Conservation (phyloP, 2,113 vertebrate genomes). For the Pagrus major region DNA sequence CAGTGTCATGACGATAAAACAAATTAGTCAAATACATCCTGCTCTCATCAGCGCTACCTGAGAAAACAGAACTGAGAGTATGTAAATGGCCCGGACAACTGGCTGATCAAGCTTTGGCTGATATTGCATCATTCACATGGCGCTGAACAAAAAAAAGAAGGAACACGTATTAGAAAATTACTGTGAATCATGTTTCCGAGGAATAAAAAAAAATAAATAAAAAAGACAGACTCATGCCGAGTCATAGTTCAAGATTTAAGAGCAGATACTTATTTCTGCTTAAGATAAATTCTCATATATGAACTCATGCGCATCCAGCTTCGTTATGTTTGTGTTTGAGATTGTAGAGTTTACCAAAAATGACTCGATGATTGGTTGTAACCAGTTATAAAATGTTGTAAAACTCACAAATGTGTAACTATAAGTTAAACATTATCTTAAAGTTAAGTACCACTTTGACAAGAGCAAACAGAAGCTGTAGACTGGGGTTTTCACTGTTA, state of each 20-base stretch:
- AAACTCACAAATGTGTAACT: slow-evolving; percentile 3
- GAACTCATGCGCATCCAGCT: not conserved
- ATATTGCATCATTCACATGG: slow-evolving; percentile 40
- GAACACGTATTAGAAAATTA: not conserved
- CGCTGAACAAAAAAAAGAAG: not conserved
- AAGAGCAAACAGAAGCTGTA: not conserved
- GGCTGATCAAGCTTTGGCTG: not conserved
- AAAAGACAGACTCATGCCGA: not conserved
- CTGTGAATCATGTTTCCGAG: not conserved
- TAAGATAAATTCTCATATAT: not conserved
- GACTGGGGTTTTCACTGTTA: not conserved
- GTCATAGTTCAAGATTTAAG: not conserved
- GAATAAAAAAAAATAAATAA: no score
- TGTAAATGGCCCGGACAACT: fast-evolving
- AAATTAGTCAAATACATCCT: not conserved
- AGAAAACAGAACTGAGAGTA: not conserved
- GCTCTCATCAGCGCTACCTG: fast-evolving
- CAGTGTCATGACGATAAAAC: not conserved
- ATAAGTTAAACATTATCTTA: slow-evolving; percentile 3
- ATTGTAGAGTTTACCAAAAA: not conserved
- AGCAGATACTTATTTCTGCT: not conserved
- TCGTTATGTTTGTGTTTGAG: slow-evolving; percentile 14
- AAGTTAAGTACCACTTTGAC: fast-evolving
- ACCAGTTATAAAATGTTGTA: not conserved
- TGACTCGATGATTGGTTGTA: not conserved